Evolutionary conservation across 2,113 vertebrate species (phyloP).

Genomic region (Anolis sagrei): DNA sequence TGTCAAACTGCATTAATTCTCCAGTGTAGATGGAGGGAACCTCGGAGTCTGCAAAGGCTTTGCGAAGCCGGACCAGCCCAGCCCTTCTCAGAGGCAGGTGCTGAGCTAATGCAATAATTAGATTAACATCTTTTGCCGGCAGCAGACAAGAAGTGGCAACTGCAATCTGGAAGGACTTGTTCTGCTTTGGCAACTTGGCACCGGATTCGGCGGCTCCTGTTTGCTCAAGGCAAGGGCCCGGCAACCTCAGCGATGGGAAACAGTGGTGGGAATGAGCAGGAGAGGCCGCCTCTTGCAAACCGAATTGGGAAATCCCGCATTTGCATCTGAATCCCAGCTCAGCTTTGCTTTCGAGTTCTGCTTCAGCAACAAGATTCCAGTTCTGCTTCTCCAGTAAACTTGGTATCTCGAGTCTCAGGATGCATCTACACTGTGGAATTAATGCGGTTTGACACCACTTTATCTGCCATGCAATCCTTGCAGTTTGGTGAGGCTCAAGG

Average conservation of each 20-base stretch:
- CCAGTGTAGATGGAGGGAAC: too few relatives aligned
- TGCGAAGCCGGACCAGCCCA: conserved; percentile 52
- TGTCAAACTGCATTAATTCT: too few relatives aligned
- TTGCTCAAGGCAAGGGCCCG: not conserved
- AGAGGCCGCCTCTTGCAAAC: not conserved
- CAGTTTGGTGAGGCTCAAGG: too few relatives aligned
- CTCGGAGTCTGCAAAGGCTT: too few relatives aligned
- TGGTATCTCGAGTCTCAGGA: too few relatives aligned
- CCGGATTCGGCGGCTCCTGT: not conserved
- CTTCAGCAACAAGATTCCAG: too few relatives aligned
- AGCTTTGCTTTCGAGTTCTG: not conserved
- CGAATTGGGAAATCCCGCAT: too few relatives aligned
- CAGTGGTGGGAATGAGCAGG: not conserved
- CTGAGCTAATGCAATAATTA: conserved; percentile 37
- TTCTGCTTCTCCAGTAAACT: too few relatives aligned
- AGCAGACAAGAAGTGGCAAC: not conserved
- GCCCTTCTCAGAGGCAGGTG: conserved; percentile 49
- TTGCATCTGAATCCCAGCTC: not conserved
- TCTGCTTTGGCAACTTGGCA: not conserved
- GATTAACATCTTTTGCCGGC: rapidly evolving
- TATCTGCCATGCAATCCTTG: too few relatives aligned
- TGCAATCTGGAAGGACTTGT: not conserved
- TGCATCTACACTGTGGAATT: too few relatives aligned
- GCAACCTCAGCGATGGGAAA: not conserved
- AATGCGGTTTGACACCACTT: too few relatives aligned